Conservation (phyloP, 2,888 invertebrate species). For the Morpho achilles region DNA sequence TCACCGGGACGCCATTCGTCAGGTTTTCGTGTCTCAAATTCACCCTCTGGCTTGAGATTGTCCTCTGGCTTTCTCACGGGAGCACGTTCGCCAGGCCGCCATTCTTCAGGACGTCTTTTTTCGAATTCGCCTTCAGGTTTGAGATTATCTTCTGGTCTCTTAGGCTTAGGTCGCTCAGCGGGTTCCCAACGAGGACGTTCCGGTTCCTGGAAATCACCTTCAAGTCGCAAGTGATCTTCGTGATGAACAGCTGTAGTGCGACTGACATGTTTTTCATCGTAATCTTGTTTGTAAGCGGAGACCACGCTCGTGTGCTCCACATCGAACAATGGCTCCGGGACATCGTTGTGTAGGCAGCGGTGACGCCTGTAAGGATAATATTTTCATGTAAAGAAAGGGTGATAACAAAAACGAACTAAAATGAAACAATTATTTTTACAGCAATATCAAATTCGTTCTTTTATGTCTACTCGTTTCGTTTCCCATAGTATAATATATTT, state of each 20-base stretch:
- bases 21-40: constrained; percentile 51
- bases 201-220: constrained; percentile 66
- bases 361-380: constrained; percentile 82
- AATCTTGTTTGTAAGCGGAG: constrained; percentile 82
- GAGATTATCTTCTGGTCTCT: constrained; percentile 53
- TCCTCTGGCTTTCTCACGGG: constrained; percentile 77
- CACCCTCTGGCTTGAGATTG: constrained; percentile 45
- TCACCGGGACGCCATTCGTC: constrained; percentile 58
- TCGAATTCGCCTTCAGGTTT: constrained; percentile 78
- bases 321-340: constrained; percentile 80
- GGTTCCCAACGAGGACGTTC: constrained; percentile 58
- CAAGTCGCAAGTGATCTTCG: constrained; percentile 77
- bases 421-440: too few species aligned
- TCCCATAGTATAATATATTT: too few species aligned
- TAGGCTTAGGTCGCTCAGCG: constrained; percentile 51
- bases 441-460: too few species aligned
- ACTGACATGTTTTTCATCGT: constrained; percentile 82
- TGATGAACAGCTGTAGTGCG: constrained; percentile 79
- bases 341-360: constrained; percentile 87
- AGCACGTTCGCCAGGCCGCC: constrained; percentile 72
- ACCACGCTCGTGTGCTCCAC: constrained; percentile 77
- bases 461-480: too few species aligned
- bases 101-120: constrained; percentile 55
- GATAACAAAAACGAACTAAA: too few species aligned
- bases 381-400: not conserved